Conservation (phyloP, 2,888 invertebrate species). For the Cosmorhoe ocellata region DNA sequence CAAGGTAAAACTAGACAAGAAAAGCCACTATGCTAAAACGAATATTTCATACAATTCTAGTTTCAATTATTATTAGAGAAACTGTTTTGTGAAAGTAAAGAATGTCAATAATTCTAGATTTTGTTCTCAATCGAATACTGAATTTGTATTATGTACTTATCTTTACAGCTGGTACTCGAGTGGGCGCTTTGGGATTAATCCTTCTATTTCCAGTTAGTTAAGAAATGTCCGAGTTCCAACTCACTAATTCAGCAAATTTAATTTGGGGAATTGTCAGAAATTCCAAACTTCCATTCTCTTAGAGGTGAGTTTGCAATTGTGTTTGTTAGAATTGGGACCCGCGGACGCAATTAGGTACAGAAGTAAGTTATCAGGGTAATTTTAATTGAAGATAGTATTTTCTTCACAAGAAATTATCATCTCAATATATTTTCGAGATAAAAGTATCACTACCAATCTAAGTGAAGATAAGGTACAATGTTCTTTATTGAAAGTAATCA, state of each 20-base stretch:
- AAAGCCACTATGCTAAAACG: too few relatives aligned
- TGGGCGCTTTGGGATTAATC: constrained; percentile 28
- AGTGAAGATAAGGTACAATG: neutral
- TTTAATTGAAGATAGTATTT: constrained; percentile 10
- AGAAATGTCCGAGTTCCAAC: constrained; percentile 36
- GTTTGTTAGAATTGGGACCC: constrained; percentile 16
- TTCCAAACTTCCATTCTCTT: constrained; percentile 29
- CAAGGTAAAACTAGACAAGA: too few relatives aligned
- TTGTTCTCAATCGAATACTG: constrained; percentile 17
- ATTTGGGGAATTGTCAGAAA: constrained; percentile 40
- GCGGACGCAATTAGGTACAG: constrained; percentile 18
- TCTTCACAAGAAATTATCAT: neutral
- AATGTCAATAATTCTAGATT: constrained; percentile 17
- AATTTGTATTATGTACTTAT: constrained; percentile 35
- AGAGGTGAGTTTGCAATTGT: constrained; percentile 17
- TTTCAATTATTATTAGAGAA: too few relatives aligned
- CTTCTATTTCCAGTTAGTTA: constrained; percentile 38
- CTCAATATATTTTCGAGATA: neutral
- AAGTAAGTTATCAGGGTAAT: constrained; percentile 9
- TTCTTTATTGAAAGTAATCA: constrained; percentile 7
- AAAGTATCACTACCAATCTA: constrained; percentile 2
- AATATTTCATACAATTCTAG: too few relatives aligned
- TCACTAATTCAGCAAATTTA: constrained; percentile 41
- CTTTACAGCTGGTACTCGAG: constrained; percentile 25
- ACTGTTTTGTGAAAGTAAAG: neutral